Conservation (phyloP, 2,888 invertebrate species). For the Tipula helvola region DNA sequence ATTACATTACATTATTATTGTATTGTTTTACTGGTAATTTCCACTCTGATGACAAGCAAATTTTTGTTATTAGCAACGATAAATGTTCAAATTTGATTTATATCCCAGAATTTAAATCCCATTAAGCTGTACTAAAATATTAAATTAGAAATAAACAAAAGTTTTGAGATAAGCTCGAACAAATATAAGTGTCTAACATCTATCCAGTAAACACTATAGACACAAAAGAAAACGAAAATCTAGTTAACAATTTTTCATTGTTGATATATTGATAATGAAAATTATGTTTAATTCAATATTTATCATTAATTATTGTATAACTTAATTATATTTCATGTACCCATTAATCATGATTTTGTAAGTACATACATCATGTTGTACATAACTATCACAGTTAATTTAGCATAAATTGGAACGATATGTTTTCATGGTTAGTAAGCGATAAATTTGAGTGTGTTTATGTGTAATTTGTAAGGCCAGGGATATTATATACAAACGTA, state of each 20-base stretch:
- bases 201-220: not conserved
- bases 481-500: too few relatives aligned
- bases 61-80: not conserved
- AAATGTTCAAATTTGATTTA: not conserved
- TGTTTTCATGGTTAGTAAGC: too few relatives aligned
- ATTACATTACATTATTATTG: not conserved
- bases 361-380: not conserved
- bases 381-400: not conserved
- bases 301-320: not conserved
- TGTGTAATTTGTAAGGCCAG: too few relatives aligned
- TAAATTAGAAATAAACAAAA: not conserved
- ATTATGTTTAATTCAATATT: not conserved
- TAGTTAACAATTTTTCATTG: not conserved
- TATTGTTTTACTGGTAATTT: not conserved
- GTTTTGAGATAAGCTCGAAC: not conserved
- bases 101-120: too few relatives aligned
- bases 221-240: not conserved
- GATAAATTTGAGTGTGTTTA: too few relatives aligned
- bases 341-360: not conserved
- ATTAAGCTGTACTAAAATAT: not conserved
- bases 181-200: not conserved
- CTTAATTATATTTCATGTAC: not conserved
- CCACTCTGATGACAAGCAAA: too few relatives aligned
- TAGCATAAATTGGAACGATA: too few relatives aligned
- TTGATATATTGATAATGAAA: not conserved